These are phyloP conservation scores for Cryptoblepharus egeriae DNA, from an alignment of 2,797 vertebrate genomes.

Conservation along the genomic window DNA sequence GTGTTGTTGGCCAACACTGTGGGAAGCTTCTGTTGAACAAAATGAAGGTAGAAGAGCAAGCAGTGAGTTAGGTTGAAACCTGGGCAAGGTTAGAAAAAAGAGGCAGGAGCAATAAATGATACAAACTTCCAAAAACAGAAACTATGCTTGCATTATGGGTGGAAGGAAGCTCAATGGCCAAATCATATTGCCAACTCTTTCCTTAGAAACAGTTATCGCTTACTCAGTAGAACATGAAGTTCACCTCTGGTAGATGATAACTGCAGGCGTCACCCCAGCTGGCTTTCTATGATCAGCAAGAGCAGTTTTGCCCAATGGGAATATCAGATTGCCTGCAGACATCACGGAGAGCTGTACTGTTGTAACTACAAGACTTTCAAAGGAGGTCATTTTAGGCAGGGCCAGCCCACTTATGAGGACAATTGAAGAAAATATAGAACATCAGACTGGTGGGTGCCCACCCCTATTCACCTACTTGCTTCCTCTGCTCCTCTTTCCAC, in stretches of 20 bases:
- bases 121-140: not conserved
- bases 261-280: constrained; percentile 2
- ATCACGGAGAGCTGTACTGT: not conserved
- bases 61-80: not conserved
- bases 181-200: not conserved
- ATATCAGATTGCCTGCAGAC: constrained; percentile 20
- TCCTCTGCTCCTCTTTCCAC: too few relatives aligned
- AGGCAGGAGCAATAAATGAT: too few relatives aligned
- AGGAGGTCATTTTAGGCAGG: not conserved
- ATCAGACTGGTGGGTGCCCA: too few relatives aligned
- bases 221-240: constrained; percentile 7
- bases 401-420: too few relatives aligned
- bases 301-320: not conserved
- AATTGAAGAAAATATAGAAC: too few relatives aligned
- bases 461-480: too few relatives aligned
- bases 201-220: not conserved
- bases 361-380: not conserved
- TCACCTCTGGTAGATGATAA: constrained; percentile 12
- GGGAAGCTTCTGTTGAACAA: not conserved
- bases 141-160: not conserved
- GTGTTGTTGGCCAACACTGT: not conserved
- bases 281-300: not conserved
- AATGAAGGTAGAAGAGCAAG: not conserved
- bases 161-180: not conserved
- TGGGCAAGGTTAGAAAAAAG: not conserved